Conservation (phyloP, 1,140 invertebrate species). For the Monomorium pharaonis region DNA sequence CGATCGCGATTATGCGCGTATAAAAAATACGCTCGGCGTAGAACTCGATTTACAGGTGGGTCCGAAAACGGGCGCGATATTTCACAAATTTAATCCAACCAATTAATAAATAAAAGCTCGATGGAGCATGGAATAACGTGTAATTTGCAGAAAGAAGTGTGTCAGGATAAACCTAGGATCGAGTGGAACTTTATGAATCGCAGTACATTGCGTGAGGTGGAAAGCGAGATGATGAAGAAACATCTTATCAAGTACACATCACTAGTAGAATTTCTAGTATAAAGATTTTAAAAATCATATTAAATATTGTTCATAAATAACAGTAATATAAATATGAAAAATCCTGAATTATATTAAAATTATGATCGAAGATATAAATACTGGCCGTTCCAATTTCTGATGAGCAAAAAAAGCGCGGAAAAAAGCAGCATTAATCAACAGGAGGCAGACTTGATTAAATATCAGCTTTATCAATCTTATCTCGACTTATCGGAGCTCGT, state of each 20-base stretch:
- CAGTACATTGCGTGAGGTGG: constrained; percentile 39
- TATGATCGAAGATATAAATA: constrained; percentile 66
- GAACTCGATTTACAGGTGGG: constrained; percentile 71
- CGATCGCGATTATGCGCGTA: constrained; percentile 52
- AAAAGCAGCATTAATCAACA: constrained; percentile 5
- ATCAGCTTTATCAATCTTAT: constrained; percentile 75
- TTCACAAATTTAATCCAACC: background rate
- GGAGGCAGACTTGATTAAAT: background rate
- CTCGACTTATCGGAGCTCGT: constrained; percentile 74
- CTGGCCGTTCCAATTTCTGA: constrained; percentile 75
- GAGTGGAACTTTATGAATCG: constrained; percentile 77
- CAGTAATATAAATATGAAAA: no score
- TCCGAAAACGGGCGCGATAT: background rate
- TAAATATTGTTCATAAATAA: no score
- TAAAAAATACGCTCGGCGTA: constrained; percentile 60
- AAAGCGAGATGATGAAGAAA: constrained; percentile 56
- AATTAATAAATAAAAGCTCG: background rate
- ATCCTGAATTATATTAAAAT: no score
- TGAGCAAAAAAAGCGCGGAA: background rate
- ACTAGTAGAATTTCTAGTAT: constrained; percentile 15
- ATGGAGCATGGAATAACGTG: background rate
- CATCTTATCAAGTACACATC: constrained; percentile 70
- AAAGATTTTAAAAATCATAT: background rate
- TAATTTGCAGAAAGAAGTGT: constrained; percentile 57
- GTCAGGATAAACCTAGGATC: constrained; percentile 66